These are phyloP conservation scores for Channallabes apus DNA, from an alignment of 2,797 vertebrate genomes.

Conservation along the genomic window DNA sequence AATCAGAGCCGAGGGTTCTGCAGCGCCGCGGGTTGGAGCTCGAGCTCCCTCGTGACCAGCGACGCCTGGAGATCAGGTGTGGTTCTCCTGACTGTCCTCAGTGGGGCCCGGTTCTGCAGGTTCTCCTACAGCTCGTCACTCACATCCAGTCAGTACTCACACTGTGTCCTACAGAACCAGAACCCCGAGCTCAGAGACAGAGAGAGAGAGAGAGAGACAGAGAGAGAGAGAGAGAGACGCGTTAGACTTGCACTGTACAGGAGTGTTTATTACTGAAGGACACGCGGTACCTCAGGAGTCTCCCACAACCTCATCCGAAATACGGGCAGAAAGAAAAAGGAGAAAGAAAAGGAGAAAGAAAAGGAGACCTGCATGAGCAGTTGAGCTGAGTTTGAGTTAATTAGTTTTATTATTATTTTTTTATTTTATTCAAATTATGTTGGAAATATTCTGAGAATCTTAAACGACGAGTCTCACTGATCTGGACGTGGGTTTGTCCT, in stretches of 20 bases:
- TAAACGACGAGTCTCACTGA: too few relatives aligned
- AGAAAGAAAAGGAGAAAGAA: background rate
- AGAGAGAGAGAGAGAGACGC: background rate
- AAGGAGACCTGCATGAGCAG: background rate
- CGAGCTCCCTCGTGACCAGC: background rate
- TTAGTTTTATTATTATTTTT: too few relatives aligned
- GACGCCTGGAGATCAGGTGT: too few relatives aligned
- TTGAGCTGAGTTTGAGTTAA: too few relatives aligned
- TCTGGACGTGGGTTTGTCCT: too few relatives aligned
- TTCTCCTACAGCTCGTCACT: background rate
- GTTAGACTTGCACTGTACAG: background rate
- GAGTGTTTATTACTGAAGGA: background rate
- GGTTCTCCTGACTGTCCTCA: too few relatives aligned
- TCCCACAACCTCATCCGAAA: background rate
- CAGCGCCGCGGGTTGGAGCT: background rate
- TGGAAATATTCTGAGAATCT: background rate
- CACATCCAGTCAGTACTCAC: background rate
- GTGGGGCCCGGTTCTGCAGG: background rate
- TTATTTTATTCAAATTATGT: background rate
- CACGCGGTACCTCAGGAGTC: background rate
- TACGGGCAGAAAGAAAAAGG: background rate
- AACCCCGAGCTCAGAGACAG: background rate
- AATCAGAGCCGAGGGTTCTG: background rate
- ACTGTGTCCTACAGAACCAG: background rate
- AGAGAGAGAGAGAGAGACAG: background rate